phyloP scores from a whole-genome alignment of 2,888 invertebrate genomes.

The Scaptomyza reducta region DNA sequence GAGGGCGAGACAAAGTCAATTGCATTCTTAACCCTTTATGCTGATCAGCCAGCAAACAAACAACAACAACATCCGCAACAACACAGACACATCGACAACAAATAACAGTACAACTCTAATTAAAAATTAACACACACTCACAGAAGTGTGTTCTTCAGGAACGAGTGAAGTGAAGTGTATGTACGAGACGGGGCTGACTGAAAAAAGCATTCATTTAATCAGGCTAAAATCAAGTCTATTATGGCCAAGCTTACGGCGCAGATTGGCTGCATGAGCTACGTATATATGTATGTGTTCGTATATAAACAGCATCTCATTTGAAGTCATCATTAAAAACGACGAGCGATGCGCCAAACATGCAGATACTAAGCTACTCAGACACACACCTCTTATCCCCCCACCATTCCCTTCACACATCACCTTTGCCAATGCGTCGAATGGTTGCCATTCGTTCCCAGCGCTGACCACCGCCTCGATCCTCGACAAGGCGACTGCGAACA shows the following conservation, averaged over 20 bases:
- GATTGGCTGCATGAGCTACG: constrained; percentile 55
- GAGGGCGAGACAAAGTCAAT: constrained; percentile 79
- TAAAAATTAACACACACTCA: constrained; percentile 73
- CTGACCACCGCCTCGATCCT: constrained; percentile 22
- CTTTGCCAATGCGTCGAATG: background rate
- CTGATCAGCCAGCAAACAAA: constrained; percentile 59
- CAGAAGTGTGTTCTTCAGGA: too few species aligned
- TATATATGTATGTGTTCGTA: constrained; percentile 33
- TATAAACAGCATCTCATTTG: constrained; percentile 73
- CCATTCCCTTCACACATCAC: background rate
- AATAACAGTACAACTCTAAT: constrained; percentile 78
- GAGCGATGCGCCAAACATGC: constrained; percentile 60
- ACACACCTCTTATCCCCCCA: background rate
- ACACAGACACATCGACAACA: constrained; percentile 55
- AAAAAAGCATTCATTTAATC: constrained; percentile 65
- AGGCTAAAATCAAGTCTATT: constrained; percentile 77
- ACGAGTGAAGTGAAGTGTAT: background rate
- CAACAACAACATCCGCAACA: constrained; percentile 29
- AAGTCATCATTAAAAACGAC: constrained; percentile 79
- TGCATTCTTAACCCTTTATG: constrained; percentile 74
- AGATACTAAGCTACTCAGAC: constrained; percentile 42
- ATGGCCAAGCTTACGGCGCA: constrained; percentile 60
- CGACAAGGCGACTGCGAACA: constrained; percentile 50
- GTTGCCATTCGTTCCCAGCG: constrained; percentile 18
- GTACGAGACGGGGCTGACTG: background rate